Percentiles rank a stretch among this genome's conserved stretches.
These are phyloP conservation scores for Rhinoptilus africanus DNA, from an alignment of 2,113 vertebrate genomes.

Conservation along the genomic window DNA sequence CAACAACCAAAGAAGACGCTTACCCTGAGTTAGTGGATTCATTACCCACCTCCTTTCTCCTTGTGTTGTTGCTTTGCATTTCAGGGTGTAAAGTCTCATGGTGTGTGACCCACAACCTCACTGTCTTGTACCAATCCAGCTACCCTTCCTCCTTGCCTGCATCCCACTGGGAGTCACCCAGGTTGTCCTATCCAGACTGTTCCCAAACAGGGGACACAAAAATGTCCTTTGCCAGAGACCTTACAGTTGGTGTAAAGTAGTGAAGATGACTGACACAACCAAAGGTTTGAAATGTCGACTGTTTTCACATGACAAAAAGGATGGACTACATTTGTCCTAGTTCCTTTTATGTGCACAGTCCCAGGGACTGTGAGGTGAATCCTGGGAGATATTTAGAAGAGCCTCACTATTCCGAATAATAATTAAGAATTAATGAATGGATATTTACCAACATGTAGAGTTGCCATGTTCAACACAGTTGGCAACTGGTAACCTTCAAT, in stretches of 20 bases:
- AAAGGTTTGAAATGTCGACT: not conserved
- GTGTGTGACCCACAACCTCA: not conserved
- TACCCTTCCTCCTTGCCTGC: not conserved
- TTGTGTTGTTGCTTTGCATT: not conserved
- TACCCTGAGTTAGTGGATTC: not conserved
- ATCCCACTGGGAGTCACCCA: rapidly evolving
- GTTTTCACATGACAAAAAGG: not conserved
- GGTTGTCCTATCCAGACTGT: not conserved
- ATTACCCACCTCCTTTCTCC: not conserved
- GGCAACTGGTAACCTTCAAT: not conserved
- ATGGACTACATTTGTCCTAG: not conserved
- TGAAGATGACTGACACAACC: not conserved
- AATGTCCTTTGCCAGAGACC: not conserved
- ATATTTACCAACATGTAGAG: not conserved
- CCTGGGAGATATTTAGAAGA: not conserved
- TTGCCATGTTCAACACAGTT: not conserved
- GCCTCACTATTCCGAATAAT: not conserved
- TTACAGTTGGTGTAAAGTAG: not conserved
- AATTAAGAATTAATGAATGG: not conserved
- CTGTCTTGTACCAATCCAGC: not conserved
- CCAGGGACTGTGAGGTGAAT: not conserved
- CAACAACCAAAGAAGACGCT: not conserved
- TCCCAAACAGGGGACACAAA: not conserved
- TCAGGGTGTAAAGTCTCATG: not conserved
- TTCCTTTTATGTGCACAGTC: not conserved